Base-by-base conservation (phyloP, 1,140 invertebrate genomes). In the Drosophila trapezifrons region DNA sequence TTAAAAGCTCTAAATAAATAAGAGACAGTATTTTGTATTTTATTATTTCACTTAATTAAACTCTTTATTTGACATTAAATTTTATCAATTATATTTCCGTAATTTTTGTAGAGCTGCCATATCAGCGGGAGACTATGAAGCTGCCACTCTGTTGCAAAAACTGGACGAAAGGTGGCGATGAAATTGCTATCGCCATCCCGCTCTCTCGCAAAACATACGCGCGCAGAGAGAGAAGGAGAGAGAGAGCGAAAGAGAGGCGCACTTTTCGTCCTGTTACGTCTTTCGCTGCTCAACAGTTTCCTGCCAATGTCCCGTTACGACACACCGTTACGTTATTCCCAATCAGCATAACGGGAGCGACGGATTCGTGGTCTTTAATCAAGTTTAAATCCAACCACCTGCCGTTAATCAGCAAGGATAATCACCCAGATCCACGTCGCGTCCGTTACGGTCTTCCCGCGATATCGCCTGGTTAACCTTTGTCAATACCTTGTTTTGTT, bases 211-310 rank as follows among this genome's bases (percentile, higher is more conserved):
- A 35, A 35, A 15, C 12, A 13, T 4, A 35, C 17, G 12, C 29
- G 49, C 29, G 49, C 17, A 52, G 17, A 20, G 49, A 51, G 17
- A 35, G 29, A 49, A 12, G 9, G 13, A 13, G 32, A 35, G 32
- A 35, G 32, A 12, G 10, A 20, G 17, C 42, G 2, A n/a, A 7
- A 54, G 51, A 54, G 29, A 15, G 49, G 2, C 49, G 49, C 7
- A 52, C 38, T 45, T 77, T 51, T 46, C 37, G 54, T 74, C 46
- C 51, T 49, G 81, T 64, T 67, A 64, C 58, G 64, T 67, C 57
- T 35, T 67, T 67, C 7, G 32, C 66, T 70, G 81, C 69, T 85
- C 81, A 85, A 85, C 81, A 85, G 81, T 85, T 85, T 81, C 75
- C 79, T 69, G 69, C 40, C 82, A 78, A 54, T 71, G 75, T 85